Base-by-base conservation (phyloP, 2,113 vertebrate species). In the Alosa alosa region DNA sequence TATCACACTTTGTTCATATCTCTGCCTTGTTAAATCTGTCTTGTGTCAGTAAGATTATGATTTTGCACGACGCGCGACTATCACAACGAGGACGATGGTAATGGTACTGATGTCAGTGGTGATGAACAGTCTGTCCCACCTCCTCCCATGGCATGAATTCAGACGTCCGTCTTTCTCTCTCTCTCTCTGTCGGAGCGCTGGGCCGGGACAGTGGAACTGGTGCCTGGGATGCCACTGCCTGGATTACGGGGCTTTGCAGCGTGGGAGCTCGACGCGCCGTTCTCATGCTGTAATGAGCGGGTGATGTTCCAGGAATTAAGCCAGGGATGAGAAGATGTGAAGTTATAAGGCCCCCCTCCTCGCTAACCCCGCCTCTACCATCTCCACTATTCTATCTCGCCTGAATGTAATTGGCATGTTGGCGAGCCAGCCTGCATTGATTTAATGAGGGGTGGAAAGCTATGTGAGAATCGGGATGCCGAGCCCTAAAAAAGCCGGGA, bases 61-160 rank as follows among this genome's bases (percentile, higher is more conserved):
- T 25, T 64, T 64, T 1, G 50, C 11, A 52, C 4, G 7, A 84
- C 50, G 47, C 47, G 57, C 46, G 86, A 60, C 25, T 31, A 84
- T 86, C 81, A 78, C 22, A 68, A 83, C 55, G 64, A 81, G 25
- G 72, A 84, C 78, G 41, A 55, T 49, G 25, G n/a, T n/a, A n/a
- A 72, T 25, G 64, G 64, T 15, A 15, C n/a, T 72, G 64, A 68
- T 68, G 64, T 36, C 68, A 78, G 72, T 39, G 39, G 72, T 78
- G 10, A 39, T 78, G 72, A 78, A 78, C 18, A 78, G 72, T 39
- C 72, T 15, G 72, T 36, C 72, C 39, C n/a, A 68, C 6, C 72
- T 78, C 18, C 25, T 72, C 36, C 31, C 25, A 75, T 36, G 13
- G 72, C 72, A 78, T 17, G 0, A 15, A 36, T 39, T 39, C 10